These are phyloP conservation scores for Paralichthys olivaceus DNA, from an alignment of 2,113 vertebrate species.

Conservation along the genomic window DNA sequence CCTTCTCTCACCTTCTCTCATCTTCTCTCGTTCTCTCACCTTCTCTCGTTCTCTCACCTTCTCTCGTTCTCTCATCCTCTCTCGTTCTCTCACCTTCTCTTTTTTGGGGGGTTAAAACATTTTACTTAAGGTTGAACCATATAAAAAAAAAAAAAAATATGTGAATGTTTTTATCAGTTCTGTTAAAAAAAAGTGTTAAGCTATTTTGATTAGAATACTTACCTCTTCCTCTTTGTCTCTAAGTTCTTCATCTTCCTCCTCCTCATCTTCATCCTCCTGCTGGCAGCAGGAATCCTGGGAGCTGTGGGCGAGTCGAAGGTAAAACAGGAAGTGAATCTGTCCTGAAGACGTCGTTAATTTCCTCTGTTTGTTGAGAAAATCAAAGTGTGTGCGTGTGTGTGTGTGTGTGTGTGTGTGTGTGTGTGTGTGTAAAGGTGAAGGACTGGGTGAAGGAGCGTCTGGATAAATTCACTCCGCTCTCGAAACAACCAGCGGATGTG, in stretches of 20 bases:
- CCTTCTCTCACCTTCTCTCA: too few species aligned
- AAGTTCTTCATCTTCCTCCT: slow-evolving; percentile 81
- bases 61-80: too few species aligned
- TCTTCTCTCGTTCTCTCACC: too few species aligned
- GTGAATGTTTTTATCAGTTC: too few species aligned
- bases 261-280: slow-evolving; percentile 78
- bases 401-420: not conserved
- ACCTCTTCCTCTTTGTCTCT: not conserved
- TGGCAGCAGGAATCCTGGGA: slow-evolving; percentile 77
- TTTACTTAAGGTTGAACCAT: too few species aligned
- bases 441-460: slow-evolving; percentile 51
- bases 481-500: fast-evolving
- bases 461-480: slow-evolving; percentile 24
- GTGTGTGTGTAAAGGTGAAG: slow-evolving; percentile 49
- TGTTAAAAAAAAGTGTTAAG: too few species aligned
- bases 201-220: not conserved
- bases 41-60: too few species aligned
- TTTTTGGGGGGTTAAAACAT: too few species aligned
- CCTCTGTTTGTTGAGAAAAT: not conserved
- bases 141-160: too few species aligned
- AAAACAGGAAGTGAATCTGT: not conserved
- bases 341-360: fast-evolving
- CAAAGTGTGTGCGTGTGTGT: not conserved
- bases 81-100: too few species aligned
- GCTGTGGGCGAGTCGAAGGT: slow-evolving; percentile 61